Evolutionary conservation across 1,140 invertebrate genomes (phyloP), one percentile per base, ranked within the genome.

Genomic region (Frieseomelitta varia): DNA sequence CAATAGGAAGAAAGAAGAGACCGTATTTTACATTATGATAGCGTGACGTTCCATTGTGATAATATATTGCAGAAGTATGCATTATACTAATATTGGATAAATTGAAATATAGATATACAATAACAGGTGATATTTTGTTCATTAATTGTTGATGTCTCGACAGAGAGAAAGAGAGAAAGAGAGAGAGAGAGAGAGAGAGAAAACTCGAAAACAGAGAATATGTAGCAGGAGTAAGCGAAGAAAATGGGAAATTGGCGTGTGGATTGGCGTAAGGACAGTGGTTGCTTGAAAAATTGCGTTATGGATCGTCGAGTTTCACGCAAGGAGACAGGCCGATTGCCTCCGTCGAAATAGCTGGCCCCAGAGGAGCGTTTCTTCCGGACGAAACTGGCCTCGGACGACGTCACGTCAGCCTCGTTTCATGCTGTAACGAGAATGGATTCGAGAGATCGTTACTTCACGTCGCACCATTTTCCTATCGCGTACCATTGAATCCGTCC

Each of bases 381-480:
- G 39, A 0, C 51, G 67, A 30, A 39, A 53, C 55, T 69, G 39
- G 53, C 55, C 55, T 68, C 72, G 58, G 76, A 56, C 65, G 58
- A 39, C 39, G 83, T 76, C 79, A 78, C 72, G 73, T 88, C 65
- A 61, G 86, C 82, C 84, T 88, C 84, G 87, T 83, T 78, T 78
- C 84, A 68, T 78, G 34, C 61, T 85, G 86, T 88, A 88, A 88
- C 87, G 82, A 88, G 87, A 88, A 88, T 88, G 86, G 63, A 88
- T 79, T 85, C 74, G 82, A 87, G 56, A 85, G 67, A 79, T 79
- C 76, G 73, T 87, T 87, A 87, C 78, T 84, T 73, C 8, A 14
- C 58, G 74, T 68, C 84, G 72, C 76, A 39, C 86, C 65, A 61
- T 84, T 82, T 56, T 76, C 71, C 77, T 87, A 88, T 87, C 73